Evolutionary conservation across 2,888 invertebrate genomes (phyloP).

Genomic region (Pasiphila rectangulata): DNA sequence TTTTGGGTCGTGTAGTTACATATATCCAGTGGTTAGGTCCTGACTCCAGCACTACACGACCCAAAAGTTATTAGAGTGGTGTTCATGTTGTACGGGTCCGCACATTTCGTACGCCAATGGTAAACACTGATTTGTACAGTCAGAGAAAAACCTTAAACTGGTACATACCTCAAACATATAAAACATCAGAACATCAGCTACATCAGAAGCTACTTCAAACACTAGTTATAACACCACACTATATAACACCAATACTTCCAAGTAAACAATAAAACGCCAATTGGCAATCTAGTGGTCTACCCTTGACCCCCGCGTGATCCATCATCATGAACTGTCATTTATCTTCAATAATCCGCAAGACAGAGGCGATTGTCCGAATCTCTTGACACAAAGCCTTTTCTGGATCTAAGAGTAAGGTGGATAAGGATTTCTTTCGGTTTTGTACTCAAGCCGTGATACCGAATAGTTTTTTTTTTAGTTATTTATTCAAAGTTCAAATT

Average conservation of each 20-base stretch:
- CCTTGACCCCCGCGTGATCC: constrained; percentile 3
- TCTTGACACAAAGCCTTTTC: constrained; percentile 12
- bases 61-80: no score
- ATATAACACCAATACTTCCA: not conserved
- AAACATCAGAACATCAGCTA: no score
- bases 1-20: no score
- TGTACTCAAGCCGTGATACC: not conserved
- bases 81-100: no score
- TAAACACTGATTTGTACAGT: no score
- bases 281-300: not conserved
- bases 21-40: no score
- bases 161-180: no score
- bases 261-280: constrained; percentile 3
- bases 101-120: no score
- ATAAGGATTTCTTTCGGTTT: not conserved
- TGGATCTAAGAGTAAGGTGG: constrained; percentile 1
- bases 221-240: not conserved
- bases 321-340: constrained; percentile 15
- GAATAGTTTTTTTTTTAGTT: not conserved
- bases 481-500: not conserved
- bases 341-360: constrained; percentile 19
- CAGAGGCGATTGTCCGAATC: constrained; percentile 10
- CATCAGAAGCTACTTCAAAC: no score
- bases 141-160: no score
- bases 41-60: no score